Percentiles rank a stretch among this genome's conserved stretches.
Conservation (phyloP, 2,113 vertebrate species). For the Oceanites oceanicus region DNA sequence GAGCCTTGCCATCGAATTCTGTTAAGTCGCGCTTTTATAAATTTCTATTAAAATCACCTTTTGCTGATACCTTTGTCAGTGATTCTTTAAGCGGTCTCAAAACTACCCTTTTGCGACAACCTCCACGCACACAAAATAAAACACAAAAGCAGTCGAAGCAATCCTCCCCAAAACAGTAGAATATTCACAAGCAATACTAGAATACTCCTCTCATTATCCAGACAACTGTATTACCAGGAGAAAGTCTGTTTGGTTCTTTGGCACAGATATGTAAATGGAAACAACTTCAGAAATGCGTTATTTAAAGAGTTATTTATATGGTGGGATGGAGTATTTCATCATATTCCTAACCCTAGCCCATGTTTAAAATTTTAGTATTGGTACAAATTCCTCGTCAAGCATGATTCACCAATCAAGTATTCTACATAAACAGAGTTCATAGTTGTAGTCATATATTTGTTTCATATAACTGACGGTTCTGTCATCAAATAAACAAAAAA, state of each 20-base stretch:
- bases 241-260: neutral
- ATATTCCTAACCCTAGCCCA: neutral
- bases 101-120: too few species aligned
- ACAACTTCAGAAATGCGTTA: neutral
- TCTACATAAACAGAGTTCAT: neutral
- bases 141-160: neutral
- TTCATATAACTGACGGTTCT: neutral
- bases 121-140: neutral
- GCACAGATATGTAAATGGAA: neutral
- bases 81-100: too few species aligned
- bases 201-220: neutral
- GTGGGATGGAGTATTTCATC: neutral
- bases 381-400: neutral
- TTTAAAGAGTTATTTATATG: neutral
- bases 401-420: neutral
- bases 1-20: too few species aligned
- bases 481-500: neutral
- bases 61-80: too few species aligned
- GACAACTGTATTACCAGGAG: neutral
- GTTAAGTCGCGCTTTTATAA: too few species aligned
- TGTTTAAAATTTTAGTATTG: neutral
- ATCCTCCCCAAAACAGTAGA: neutral
- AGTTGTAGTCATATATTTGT: neutral
- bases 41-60: too few species aligned
- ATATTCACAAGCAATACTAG: neutral